Evolutionary conservation across 2,113 vertebrate species (phyloP).

Genomic region (Chloropsis hardwickii): DNA sequence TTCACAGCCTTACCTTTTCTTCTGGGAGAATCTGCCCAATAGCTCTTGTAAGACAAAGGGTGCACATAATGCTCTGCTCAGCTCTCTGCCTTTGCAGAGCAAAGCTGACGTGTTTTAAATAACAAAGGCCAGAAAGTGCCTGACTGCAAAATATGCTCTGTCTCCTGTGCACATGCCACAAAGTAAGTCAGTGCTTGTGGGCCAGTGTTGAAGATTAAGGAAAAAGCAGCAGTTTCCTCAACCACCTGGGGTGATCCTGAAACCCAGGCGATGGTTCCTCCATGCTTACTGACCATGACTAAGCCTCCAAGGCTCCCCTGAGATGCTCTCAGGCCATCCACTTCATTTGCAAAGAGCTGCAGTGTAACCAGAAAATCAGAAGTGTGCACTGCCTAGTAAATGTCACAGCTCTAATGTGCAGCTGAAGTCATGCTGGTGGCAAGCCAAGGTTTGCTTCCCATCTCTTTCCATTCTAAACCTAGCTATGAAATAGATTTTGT

Average conservation of each 20-base stretch:
- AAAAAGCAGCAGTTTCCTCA: not conserved
- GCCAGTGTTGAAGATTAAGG: not conserved
- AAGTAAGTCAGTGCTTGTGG: not conserved
- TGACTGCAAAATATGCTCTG: not conserved
- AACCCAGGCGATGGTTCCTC: not conserved
- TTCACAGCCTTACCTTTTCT: not conserved
- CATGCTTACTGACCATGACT: fast-evolving
- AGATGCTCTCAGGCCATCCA: not conserved
- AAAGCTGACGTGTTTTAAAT: not conserved
- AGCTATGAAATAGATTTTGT: not conserved
- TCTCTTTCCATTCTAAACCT: not conserved
- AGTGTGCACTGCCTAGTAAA: not conserved
- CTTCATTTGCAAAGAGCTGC: not conserved
- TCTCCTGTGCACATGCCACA: not conserved
- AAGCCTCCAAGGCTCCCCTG: not conserved
- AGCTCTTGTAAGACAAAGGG: not conserved
- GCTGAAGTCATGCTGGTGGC: not conserved
- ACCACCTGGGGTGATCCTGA: not conserved
- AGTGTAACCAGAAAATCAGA: not conserved
- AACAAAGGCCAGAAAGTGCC: not conserved
- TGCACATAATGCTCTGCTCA: not conserved
- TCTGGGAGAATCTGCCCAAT: not conserved
- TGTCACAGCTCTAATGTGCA: not conserved
- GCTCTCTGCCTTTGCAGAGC: not conserved
- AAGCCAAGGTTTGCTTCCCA: not conserved